phyloP scores from a whole-genome alignment of 2,888 invertebrate genomes.

The Rotaria magnacalcarata region DNA sequence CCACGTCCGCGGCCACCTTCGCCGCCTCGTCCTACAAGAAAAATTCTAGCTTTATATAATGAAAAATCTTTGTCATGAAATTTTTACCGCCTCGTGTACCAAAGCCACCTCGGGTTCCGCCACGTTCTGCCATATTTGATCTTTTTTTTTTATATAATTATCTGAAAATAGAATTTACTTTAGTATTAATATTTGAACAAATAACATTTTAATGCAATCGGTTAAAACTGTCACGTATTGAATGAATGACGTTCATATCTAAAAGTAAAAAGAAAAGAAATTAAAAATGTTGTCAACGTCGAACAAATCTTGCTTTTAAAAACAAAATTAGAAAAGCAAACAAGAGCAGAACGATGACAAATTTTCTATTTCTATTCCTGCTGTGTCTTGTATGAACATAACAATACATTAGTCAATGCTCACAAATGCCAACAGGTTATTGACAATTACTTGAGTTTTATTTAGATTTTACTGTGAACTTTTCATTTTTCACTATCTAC shows the following conservation, averaged over 20 bases:
- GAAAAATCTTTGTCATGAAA: not conserved
- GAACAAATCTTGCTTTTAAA: not conserved
- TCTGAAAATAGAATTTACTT: not conserved
- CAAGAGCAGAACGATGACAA: not conserved
- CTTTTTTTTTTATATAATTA: not conserved
- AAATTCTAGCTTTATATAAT: not conserved
- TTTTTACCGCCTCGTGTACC: slow-evolving; percentile 19
- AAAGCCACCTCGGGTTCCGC: slow-evolving; percentile 33
- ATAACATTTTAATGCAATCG: not conserved
- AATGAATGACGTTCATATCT: not conserved
- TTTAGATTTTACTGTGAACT: not conserved
- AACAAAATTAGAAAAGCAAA: not conserved
- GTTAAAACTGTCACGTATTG: not conserved
- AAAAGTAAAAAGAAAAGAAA: not conserved
- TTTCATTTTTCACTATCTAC: slow-evolving; percentile 1
- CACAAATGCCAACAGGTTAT: not conserved
- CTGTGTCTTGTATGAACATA: not conserved
- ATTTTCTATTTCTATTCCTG: not conserved
- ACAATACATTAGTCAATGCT: not conserved
- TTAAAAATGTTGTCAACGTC: not conserved
- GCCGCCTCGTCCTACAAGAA: not conserved
- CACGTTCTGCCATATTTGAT: slow-evolving; percentile 25
- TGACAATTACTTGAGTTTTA: not conserved
- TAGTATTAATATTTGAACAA: too few species aligned
- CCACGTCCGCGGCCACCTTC: not conserved